These are phyloP conservation scores for Trematocara stigmaticum DNA, from an alignment of 2,113 vertebrate genomes.

Conservation along the genomic window DNA sequence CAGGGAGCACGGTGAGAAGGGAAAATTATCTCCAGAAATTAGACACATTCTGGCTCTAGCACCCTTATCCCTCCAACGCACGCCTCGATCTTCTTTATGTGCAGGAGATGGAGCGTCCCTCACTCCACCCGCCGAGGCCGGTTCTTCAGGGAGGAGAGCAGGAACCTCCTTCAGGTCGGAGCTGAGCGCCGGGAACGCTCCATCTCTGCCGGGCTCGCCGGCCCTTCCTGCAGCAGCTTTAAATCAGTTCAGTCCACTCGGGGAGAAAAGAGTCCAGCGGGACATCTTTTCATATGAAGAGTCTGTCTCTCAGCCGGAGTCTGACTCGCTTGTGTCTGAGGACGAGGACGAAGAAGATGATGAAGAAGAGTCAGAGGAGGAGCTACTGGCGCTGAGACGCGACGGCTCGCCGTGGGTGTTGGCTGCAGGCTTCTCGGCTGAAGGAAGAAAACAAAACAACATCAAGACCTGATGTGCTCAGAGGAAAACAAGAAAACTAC, in stretches of 20 bases:
- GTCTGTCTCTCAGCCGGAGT: constrained; percentile 78
- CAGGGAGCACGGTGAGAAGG: constrained; percentile 45
- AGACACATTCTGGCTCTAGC: constrained; percentile 47
- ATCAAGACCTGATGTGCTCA: fast-evolving
- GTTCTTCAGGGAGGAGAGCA: background rate
- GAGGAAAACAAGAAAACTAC: background rate
- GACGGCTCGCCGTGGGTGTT: constrained; percentile 78
- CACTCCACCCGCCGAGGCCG: background rate
- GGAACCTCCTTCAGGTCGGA: background rate
- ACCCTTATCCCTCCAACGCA: constrained; percentile 55
- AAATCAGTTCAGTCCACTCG: constrained; percentile 4
- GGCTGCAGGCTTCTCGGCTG: constrained; percentile 80
- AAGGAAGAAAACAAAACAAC: background rate
- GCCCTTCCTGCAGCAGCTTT: constrained; percentile 19
- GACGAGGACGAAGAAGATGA: constrained; percentile 85
- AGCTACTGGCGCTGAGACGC: constrained; percentile 87
- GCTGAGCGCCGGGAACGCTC: constrained; percentile 6
- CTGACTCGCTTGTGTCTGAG: constrained; percentile 90
- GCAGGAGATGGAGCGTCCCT: constrained; percentile 28
- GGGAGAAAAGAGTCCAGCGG: background rate
- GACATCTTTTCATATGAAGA: background rate
- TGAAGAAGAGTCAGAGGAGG: constrained; percentile 83
- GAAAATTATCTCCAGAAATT: constrained; percentile 67
- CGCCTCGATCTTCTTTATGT: background rate
- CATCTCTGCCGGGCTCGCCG: background rate